Base-by-base conservation (phyloP, 2,797 vertebrate species). In the Melanotaenia nigrans region DNA sequence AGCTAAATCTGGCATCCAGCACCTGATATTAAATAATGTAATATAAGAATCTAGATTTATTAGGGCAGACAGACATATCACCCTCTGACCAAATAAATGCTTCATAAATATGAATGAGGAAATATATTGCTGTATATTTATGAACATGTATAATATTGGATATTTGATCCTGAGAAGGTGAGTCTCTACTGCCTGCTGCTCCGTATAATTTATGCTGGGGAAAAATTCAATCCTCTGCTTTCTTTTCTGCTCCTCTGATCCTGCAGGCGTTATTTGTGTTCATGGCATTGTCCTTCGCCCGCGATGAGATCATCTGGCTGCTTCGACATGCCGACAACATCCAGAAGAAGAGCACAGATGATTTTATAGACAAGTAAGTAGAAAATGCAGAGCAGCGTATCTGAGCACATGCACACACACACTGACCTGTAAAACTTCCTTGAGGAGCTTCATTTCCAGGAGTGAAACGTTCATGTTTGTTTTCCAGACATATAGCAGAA, bases 301-400 rank as follows among this genome's bases (percentile, higher is more conserved):
- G 97, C 6, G 98, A 99, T 88, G 98, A 99, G 93, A 99, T 99
- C 82, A 98, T 99, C 85, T 99, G 98, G 98, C 94, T 99, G 11
- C 96, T 99, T 65, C 95, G 98, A 79, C 98, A 99, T 20, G 97
- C 98, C 5, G 98, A 99, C 91, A 99, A 99, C 84, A 97, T 99
- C 92, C 98, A 98, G 88, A 99, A 99, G 95, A 99, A 99, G 93
- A 97, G 97, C 28, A 97, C 97, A 71, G 98, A 99, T 72, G 98
- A 99, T 80, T 99, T 99, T 87, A 99, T 98, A 85, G 97, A 99
- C 93, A 99, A 99, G 98, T 99, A 95, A 64, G 95, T 20, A 8
- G 24, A 47, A 65, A 14, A 18, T 10, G 25, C 22, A 16, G 42
- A 33, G 14, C 10, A 20, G 20, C n/a, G 5, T 3, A 18, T 30